Percentiles rank a stretch among this genome's conserved stretches.
phyloP scores from a whole-genome alignment of 2,888 invertebrate species.

The Eupithecia vulgata region DNA sequence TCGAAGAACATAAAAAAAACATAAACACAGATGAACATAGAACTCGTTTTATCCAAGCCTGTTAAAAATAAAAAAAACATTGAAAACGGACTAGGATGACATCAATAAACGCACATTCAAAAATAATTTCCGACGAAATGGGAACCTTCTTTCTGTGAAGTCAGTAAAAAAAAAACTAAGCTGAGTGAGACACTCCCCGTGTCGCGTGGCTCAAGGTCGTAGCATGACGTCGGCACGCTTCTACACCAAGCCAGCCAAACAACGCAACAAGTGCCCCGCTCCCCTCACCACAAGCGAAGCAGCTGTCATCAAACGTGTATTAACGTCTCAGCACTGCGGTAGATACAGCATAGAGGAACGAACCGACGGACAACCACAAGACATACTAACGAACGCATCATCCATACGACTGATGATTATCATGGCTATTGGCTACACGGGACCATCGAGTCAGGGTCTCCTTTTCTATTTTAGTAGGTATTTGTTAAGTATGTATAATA shows the following conservation, averaged over 20 bases:
- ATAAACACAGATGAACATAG: too few species aligned
- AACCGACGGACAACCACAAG: background rate
- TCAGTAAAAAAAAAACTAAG: slow-evolving; percentile 13
- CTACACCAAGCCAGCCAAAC: slow-evolving; percentile 71
- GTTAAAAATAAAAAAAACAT: background rate
- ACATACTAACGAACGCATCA: background rate
- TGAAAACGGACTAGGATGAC: background rate
- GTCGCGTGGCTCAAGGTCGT: slow-evolving; percentile 71
- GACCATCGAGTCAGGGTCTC: background rate
- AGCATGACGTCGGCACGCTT: slow-evolving; percentile 74
- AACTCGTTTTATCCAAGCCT: too few species aligned
- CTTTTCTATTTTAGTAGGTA: background rate
- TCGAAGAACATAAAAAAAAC: too few species aligned
- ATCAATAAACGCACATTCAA: background rate
- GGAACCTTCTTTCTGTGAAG: background rate
- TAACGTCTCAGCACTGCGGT: slow-evolving; percentile 1
- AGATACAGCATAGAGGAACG: background rate
- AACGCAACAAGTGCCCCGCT: slow-evolving; percentile 81
- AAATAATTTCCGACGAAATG: background rate
- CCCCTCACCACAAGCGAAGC: slow-evolving; percentile 61
- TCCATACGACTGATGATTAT: background rate
- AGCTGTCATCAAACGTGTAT: slow-evolving; percentile 52
- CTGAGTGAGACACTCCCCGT: slow-evolving; percentile 54
- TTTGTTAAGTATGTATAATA: background rate
- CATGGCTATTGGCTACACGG: slow-evolving; percentile 5